phyloP scores from a whole-genome alignment of 2,888 invertebrate species.

The Papilio demoleus region DNA sequence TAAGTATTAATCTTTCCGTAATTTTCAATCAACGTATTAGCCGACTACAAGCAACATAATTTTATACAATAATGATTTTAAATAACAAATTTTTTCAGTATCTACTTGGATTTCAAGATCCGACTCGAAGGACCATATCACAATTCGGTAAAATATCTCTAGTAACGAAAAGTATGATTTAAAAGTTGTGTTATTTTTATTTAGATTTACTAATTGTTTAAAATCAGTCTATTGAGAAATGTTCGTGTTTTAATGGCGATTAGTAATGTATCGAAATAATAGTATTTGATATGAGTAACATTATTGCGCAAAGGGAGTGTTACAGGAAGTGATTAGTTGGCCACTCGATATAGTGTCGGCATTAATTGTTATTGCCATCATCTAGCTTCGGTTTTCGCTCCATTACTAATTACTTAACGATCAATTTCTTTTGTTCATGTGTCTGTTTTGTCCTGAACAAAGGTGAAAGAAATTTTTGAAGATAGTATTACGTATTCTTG shows the following conservation, averaged over 20 bases:
- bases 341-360: not conserved
- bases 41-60: not conserved
- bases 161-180: too few species aligned
- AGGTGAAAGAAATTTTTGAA: too few species aligned
- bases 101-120: not conserved
- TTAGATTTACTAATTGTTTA: too few species aligned
- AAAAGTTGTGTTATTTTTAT: too few species aligned
- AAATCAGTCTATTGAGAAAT: not conserved
- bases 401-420: not conserved
- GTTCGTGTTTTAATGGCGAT: not conserved
- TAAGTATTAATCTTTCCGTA: too few species aligned
- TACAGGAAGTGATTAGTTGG: not conserved
- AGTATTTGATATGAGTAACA: conserved; percentile 2
- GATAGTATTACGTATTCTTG: too few species aligned
- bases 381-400: not conserved
- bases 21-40: not conserved
- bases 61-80: too few species aligned
- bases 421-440: not conserved
- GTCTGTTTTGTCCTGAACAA: too few species aligned
- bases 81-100: not conserved
- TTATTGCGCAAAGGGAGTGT: not conserved
- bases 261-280: not conserved
- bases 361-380: conserved; percentile 12
- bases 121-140: not conserved
- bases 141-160: too few species aligned